phyloP scores from a whole-genome alignment of 2,888 invertebrate genomes.

The Norana najaformis region DNA sequence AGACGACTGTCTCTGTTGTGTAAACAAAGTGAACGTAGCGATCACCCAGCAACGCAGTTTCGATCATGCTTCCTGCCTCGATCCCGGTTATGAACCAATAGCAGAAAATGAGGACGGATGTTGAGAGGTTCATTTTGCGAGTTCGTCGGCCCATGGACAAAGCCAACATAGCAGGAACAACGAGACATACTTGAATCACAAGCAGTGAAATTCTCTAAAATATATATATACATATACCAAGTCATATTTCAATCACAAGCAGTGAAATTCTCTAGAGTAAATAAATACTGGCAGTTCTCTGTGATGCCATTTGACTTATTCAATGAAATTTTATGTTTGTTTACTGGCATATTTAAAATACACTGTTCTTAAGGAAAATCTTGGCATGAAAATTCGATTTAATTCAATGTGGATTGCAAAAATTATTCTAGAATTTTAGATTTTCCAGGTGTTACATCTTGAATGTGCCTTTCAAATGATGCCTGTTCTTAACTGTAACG shows the following conservation, averaged over 20 bases:
- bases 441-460: neutral
- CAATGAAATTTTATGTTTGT: neutral
- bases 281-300: neutral
- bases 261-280: neutral
- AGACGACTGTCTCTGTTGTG: conserved; percentile 38
- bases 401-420: neutral
- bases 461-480: neutral
- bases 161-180: conserved; percentile 41
- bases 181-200: conserved; percentile 40
- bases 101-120: conserved; percentile 39
- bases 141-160: conserved; percentile 46
- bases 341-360: neutral
- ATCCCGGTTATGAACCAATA: conserved; percentile 46
- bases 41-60: conserved; percentile 37
- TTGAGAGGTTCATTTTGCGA: conserved; percentile 45
- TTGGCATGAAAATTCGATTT: neutral
- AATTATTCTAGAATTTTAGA: neutral
- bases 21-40: conserved; percentile 37
- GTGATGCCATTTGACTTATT: neutral
- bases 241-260: neutral
- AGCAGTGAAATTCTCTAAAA: conserved; percentile 40
- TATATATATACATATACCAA: neutral
- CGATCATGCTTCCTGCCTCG: conserved; percentile 42
- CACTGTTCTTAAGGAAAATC: neutral
- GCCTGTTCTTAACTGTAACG: no score